phyloP scores from a whole-genome alignment of 2,797 vertebrate genomes.

The Propithecus perrieri region DNA sequence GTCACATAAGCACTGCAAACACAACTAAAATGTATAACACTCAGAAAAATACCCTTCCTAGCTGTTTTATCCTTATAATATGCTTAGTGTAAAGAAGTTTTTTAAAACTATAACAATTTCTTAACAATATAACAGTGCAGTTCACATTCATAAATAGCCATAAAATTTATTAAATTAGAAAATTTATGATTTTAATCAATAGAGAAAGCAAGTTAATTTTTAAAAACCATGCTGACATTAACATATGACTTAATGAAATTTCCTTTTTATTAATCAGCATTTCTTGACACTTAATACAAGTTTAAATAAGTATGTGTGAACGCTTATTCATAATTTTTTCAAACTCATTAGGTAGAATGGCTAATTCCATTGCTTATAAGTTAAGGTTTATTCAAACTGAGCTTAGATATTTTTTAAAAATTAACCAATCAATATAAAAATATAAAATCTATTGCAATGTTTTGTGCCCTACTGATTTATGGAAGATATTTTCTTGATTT shows the following conservation, averaged over 20 bases:
- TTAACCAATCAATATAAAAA: constrained; percentile 23
- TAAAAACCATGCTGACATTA: constrained; percentile 8
- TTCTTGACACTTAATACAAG: constrained; percentile 9
- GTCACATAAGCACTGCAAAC: not conserved
- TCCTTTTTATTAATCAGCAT: constrained; percentile 28
- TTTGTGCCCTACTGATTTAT: not conserved
- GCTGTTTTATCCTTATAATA: not conserved
- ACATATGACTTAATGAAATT: not conserved
- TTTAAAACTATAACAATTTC: constrained; percentile 26
- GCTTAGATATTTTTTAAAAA: not conserved
- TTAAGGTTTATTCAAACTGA: constrained; percentile 35
- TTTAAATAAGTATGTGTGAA: constrained; percentile 24
- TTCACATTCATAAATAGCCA: not conserved
- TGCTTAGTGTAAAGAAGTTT: not conserved
- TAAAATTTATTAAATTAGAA: not conserved
- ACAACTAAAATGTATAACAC: not conserved
- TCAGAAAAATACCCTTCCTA: constrained; percentile 37
- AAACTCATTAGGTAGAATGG: constrained; percentile 44
- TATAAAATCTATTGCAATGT: constrained; percentile 27
- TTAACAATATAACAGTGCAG: not conserved
- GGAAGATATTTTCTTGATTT: not conserved
- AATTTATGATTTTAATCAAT: constrained; percentile 47
- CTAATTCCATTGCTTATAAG: not conserved
- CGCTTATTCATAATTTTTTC: constrained; percentile 16
- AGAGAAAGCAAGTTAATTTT: constrained; percentile 5